Evolutionary conservation across 2,797 vertebrate genomes (phyloP).

Genomic region (Linurgus olivaceus): DNA sequence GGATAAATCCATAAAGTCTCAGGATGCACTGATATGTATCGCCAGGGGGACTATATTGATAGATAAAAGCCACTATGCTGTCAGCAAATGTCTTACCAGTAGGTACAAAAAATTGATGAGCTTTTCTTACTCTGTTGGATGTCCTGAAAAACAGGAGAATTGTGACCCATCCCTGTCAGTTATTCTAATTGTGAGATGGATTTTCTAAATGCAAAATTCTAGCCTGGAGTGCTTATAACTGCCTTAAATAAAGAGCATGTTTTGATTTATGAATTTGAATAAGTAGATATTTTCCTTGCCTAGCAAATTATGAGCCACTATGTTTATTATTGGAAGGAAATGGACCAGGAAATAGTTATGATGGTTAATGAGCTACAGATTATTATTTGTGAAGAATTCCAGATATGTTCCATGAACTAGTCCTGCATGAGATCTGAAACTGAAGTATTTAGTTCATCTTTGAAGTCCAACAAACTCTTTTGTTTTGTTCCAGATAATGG

Average conservation of each 20-base stretch:
- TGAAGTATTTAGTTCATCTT: neutral
- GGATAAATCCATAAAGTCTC: constrained; percentile 58
- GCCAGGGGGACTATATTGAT: constrained; percentile 7
- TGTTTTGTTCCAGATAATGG: neutral
- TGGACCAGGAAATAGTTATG: neutral
- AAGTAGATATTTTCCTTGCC: neutral
- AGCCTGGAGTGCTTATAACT: neutral
- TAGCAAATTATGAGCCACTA: neutral
- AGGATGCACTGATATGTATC: neutral
- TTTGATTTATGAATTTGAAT: neutral
- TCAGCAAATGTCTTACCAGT: constrained; percentile 10
- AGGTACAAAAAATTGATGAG: constrained; percentile 44
- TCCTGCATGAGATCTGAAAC: neutral
- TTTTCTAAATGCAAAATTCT: neutral
- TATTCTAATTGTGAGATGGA: constrained; percentile 2
- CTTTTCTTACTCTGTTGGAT: constrained; percentile 19
- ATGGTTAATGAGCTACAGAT: neutral
- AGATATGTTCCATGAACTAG: neutral
- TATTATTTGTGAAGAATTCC: neutral
- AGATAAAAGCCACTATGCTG: constrained; percentile 40
- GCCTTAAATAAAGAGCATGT: neutral
- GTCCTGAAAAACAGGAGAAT: neutral
- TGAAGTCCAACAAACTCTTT: neutral
- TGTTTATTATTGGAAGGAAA: neutral
- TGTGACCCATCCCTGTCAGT: neutral